Evolutionary conservation across 2,888 invertebrate species (phyloP).

Genomic region (Tipula confusa): DNA sequence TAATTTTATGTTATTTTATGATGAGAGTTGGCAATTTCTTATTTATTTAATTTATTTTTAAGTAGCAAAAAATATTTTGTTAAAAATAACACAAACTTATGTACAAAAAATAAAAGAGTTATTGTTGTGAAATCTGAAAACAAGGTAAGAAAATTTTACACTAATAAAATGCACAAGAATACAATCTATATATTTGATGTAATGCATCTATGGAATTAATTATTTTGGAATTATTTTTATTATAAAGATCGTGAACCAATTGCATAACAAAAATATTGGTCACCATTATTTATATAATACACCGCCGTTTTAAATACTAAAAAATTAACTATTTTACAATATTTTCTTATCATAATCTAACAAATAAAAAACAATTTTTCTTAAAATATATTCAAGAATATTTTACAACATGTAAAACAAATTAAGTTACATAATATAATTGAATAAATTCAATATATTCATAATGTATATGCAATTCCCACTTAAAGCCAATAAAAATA

Average conservation of each 20-base stretch:
- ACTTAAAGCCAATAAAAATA: not conserved
- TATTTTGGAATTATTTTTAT: not conserved
- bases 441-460: not conserved
- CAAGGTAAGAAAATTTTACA: not conserved
- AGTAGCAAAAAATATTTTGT: constrained; percentile 12
- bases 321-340: not conserved
- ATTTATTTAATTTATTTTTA: constrained; percentile 12
- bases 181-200: not conserved
- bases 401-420: not conserved
- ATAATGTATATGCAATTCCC: not conserved
- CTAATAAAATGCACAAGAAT: not conserved
- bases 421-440: not conserved
- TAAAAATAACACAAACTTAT: not conserved
- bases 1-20: constrained; percentile 25
- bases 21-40: constrained; percentile 25
- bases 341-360: not conserved
- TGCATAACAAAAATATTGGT: not conserved
- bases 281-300: not conserved
- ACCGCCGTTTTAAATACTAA: not conserved
- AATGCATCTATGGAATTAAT: not conserved
- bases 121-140: not conserved
- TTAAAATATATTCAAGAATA: not conserved
- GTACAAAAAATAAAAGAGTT: not conserved
- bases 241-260: not conserved
- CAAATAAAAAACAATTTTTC: not conserved